A percentile compares a stretch with the other conserved stretches of the same genome.
These are phyloP conservation scores for Papilio machaon DNA, from an alignment of 1,140 invertebrate genomes.

Conservation along the genomic window DNA sequence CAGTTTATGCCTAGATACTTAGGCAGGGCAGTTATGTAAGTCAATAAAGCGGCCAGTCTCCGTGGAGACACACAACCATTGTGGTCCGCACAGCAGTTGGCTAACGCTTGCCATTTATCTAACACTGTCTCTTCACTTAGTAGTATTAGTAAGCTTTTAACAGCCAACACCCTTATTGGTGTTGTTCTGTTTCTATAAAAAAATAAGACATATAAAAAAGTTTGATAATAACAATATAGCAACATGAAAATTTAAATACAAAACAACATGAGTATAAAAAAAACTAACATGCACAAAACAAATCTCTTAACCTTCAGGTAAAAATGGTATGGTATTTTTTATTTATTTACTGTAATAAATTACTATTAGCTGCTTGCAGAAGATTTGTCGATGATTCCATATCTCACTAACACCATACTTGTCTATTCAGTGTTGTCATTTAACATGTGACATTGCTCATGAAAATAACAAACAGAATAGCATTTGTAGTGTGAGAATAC, in stretches of 20 bases:
- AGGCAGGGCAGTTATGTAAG: conserved; percentile 81
- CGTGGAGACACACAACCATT: conserved; percentile 85
- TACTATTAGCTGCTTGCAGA: too few relatives aligned
- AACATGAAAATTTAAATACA: too few relatives aligned
- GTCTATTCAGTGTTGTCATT: too few relatives aligned
- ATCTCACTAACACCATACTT: too few relatives aligned
- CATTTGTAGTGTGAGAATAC: too few relatives aligned
- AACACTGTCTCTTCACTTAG: conserved; percentile 83
- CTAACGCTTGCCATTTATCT: conserved; percentile 86
- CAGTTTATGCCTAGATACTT: conserved; percentile 84
- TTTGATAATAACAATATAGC: background rate
- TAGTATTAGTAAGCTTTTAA: conserved; percentile 84
- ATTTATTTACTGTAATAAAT: too few relatives aligned
- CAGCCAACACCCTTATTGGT: conserved; percentile 80
- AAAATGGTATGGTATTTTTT: too few relatives aligned
- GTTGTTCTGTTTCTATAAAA: conserved; percentile 69
- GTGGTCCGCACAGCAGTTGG: conserved; percentile 85
- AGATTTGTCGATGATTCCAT: too few relatives aligned
- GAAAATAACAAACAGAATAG: too few relatives aligned
- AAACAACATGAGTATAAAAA: conserved; percentile 15
- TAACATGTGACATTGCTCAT: too few relatives aligned
- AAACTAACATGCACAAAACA: too few relatives aligned
- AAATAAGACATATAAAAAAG: conserved; percentile 14
- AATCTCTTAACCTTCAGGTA: too few relatives aligned
- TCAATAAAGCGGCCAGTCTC: conserved; percentile 82